Evolutionary conservation across 2,797 vertebrate species (phyloP).

Genomic region (Rhinatrema bivittatum): DNA sequence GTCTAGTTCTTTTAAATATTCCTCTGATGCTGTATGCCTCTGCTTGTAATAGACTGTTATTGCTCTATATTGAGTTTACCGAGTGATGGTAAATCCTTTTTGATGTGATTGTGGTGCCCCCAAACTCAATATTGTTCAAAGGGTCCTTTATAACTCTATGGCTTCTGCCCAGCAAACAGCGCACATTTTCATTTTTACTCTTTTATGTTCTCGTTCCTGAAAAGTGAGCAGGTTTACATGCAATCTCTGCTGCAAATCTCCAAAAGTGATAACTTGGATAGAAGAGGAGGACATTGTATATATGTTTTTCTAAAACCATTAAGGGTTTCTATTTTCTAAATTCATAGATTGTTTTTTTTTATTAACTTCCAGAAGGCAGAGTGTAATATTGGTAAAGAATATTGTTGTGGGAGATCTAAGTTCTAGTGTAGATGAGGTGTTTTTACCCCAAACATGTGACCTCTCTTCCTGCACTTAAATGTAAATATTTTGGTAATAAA

Average conservation of each 20-base stretch:
- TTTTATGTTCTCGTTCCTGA: constrained; percentile 52
- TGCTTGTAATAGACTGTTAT: constrained; percentile 92
- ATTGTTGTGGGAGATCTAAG: constrained; percentile 1
- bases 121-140: constrained; percentile 83
- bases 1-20: constrained; percentile 82
- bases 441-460: too few relatives aligned
- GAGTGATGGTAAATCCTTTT: constrained; percentile 87
- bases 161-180: constrained; percentile 67
- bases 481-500: too few relatives aligned
- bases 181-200: constrained; percentile 90
- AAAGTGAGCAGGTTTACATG: constrained; percentile 23
- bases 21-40: constrained; percentile 66
- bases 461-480: too few relatives aligned
- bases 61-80: constrained; percentile 89
- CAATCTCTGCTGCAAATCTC: constrained; percentile 13
- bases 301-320: too few relatives aligned
- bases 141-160: constrained; percentile 69
- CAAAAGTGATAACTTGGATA: constrained; percentile 27
- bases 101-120: constrained; percentile 83
- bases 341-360: constrained; percentile 15
- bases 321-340: constrained; percentile 11
- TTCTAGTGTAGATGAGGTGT: too few relatives aligned
- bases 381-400: neutral
- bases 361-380: constrained; percentile 13
- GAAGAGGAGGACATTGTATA: neutral